Evolutionary conservation across 37 sponge, comb jelly and placozoan genomes (phyloP).

Genomic region (Spongia lamella): DNA sequence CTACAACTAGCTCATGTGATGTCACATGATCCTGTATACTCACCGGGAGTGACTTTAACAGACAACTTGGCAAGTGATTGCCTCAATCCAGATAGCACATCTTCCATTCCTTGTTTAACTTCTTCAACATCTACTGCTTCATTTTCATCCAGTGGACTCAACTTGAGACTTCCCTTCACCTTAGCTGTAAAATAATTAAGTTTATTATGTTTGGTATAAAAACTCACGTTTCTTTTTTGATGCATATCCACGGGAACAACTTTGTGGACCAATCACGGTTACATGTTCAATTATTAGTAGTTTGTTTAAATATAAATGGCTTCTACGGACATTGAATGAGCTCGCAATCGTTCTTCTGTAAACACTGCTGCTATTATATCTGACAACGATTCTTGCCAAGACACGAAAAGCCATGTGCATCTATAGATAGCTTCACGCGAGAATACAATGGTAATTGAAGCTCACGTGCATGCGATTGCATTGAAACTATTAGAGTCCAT

Average conservation of each 20-base stretch:
- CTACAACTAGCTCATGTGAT: not conserved
- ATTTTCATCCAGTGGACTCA: conserved; percentile 38
- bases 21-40: not conserved
- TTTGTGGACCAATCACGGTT: too few species aligned
- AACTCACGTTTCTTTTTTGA: not conserved
- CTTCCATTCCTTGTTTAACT: conserved; percentile 40
- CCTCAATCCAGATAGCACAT: conserved; percentile 45
- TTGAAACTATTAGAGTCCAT: not conserved
- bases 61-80: conserved; percentile 59
- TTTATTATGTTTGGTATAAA: not conserved
- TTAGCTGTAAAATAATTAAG: not conserved
- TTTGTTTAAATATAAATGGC: too few species aligned
- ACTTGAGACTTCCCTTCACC: not conserved
- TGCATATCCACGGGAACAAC: not conserved
- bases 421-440: too few species aligned
- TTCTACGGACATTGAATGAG: too few species aligned
- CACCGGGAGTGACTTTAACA: conserved; percentile 70
- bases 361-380: too few species aligned
- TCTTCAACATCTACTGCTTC: conserved; percentile 49
- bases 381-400: not conserved
- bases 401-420: too few species aligned
- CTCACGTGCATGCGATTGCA: not conserved
- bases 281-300: too few species aligned
- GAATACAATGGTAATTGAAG: not conserved
- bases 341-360: too few species aligned